Base-by-base conservation (phyloP, 2,888 invertebrate genomes). In the Andrena camellia region DNA sequence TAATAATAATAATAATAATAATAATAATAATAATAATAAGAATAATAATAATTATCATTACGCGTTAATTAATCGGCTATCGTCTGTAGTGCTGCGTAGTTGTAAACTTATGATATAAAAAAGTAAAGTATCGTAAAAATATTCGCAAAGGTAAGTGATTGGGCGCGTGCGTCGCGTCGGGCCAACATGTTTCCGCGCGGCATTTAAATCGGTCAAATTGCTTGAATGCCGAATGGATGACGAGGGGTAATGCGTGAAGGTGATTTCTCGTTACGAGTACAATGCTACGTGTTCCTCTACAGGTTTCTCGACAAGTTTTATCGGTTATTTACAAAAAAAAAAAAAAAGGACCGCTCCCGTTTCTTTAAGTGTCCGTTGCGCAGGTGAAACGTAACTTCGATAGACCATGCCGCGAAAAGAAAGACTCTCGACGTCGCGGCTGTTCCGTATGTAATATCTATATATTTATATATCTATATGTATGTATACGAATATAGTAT, bases 81-180 rank as follows among this genome's bases (percentile, higher is more conserved):
- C 82, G 85, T 88, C 89, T 90, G 88, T 86, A 89, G 90, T 89
- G 84, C 86, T 89, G 86, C 84, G 86, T 90, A 87, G 59, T 67
- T 76, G 88, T 84, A 88, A 90, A 91, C 87, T 90, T 90, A 85
- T 81, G 85, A 90, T 90, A 90, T 87, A 91, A 90, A 90, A 90
- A 90, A 89, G 84, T 89, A 90, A 90, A 87, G 84, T 88, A 88
- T 90, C 81, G 76, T 90, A 90, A 88, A 91, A 92, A 90, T 84
- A 83, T 88, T 89, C 86, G 83, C 89, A 88, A 87, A 87, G 86
- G 67, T 83, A 82, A 85, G 78, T 66, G 67, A 62, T 68, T 71
- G n/a, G 35, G 76, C 79, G 83, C 77, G 75, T 42, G 50, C 52
- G 66, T 72, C 42, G 42, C 42, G 42, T 13, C 13, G 42, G 42